Evolutionary conservation across 2,797 vertebrate genomes (phyloP), one percentile per base, ranked within the genome.

Genomic region (Meda fulgida): DNA sequence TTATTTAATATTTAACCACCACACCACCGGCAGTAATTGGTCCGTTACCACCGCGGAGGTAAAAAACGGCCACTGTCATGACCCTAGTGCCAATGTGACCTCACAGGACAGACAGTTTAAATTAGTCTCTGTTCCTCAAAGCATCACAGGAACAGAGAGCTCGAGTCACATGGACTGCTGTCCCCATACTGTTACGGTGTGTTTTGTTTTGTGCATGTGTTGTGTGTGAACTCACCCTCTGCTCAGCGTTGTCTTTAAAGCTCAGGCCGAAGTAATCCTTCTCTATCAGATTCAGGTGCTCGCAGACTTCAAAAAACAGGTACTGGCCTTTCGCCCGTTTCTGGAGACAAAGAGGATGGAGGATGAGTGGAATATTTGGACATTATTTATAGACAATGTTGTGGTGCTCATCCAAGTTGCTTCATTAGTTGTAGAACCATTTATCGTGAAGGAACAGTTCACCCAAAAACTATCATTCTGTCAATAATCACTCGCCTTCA

Each of bases 181-280:
- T 43, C n/a, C 5, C 48, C 48, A 2, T 7, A 51, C 19, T 46
- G 46, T 16, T 48, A 5, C 0, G 14, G 48, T 51, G 48, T 51
- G 48, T 51, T 43, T 14, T 5, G 19, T 21, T 71, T 11, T 4
- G 13, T 8, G 3, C n/a, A 1, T 71, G 43, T 11, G 1, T 43
- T n/a, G 3, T 43, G 31, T 1, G 31, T 38, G 21, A 38, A 38
- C 88, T 87, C 58, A 87, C 86, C 69, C 36, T 81, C 73, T 88
- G 87, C 23, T 88, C 84, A 2, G 77, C 21, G 36, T 78, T 95
- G 92, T 98, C 97, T 84, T 88, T 96, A 92, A 96, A 98, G 2
- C 92, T 84, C 89, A 99, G 93, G 53, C 97, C 96, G 85, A 99
- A 99, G 92, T 99, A 99, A 92, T 99, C 98, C 89, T 97, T 98